Percentiles rank a stretch among this genome's conserved stretches.
phyloP scores from a whole-genome alignment of 2,113 vertebrate genomes.

The Notechis scutatus region DNA sequence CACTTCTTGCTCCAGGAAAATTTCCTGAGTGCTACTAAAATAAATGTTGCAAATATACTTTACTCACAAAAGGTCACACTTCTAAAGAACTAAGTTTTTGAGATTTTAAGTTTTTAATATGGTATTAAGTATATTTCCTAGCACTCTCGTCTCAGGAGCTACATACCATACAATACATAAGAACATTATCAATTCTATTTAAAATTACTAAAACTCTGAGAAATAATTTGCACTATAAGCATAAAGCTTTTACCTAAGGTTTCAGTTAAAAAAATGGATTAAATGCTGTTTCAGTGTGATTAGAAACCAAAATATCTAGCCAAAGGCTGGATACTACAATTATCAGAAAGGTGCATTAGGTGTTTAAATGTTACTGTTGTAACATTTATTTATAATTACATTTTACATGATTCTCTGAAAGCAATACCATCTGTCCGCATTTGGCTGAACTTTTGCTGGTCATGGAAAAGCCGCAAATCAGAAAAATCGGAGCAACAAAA shows the following conservation, averaged over 20 bases:
- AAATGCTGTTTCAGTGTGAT: not conserved
- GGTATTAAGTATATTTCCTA: not conserved
- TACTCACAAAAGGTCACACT: not conserved
- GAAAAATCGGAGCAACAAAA: not conserved
- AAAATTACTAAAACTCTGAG: not conserved
- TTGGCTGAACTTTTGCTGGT: not conserved
- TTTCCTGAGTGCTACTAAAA: not conserved
- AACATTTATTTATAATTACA: not conserved
- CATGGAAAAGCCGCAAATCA: not conserved
- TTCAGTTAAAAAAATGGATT: not conserved
- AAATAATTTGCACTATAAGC: not conserved
- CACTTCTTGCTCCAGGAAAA: not conserved
- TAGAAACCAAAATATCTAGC: not conserved
- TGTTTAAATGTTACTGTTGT: not conserved
- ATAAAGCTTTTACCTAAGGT: not conserved
- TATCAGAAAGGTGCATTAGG: not conserved
- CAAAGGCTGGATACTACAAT: not conserved
- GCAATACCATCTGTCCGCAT: not conserved
- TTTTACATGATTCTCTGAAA: not conserved
- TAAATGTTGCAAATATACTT: not conserved
- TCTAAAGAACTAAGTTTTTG: not conserved
- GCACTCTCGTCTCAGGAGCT: not conserved
- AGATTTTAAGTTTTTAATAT: not conserved
- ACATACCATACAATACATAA: not conserved
- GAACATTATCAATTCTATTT: not conserved